These are phyloP conservation scores for Xanthorhoe designata DNA, from an alignment of 2,888 invertebrate species.

Conservation along the genomic window DNA sequence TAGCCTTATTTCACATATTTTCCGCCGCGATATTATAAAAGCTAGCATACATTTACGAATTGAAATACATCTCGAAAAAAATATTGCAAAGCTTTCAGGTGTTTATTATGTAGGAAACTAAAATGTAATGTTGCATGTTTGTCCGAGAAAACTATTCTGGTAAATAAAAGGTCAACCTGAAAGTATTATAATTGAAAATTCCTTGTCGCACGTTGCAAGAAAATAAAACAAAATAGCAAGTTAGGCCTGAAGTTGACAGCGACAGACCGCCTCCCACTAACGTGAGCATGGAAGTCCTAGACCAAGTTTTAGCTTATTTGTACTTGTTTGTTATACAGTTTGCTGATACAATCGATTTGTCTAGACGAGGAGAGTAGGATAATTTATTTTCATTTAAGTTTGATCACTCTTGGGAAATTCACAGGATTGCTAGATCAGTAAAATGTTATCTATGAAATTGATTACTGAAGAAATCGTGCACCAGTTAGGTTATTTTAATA, in stretches of 20 bases:
- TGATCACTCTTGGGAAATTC: neutral
- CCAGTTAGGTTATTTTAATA: neutral
- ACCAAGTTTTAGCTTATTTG: conserved; percentile 51
- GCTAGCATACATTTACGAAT: neutral
- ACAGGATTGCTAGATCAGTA: neutral
- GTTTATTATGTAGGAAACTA: neutral
- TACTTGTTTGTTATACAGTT: conserved; percentile 45
- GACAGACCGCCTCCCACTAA: conserved; percentile 56
- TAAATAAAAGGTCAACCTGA: conserved; percentile 2
- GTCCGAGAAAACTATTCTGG: conserved; percentile 5
- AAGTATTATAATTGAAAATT: conserved; percentile 34
- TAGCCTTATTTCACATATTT: neutral
- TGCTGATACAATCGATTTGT: conserved; percentile 45
- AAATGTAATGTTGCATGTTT: neutral
- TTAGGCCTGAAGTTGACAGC: conserved; percentile 75
- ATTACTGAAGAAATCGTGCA: neutral
- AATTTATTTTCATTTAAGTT: conserved; percentile 5
- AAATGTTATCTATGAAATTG: neutral
- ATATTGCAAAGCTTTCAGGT: neutral
- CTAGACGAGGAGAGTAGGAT: conserved; percentile 32
- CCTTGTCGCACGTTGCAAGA: conserved; percentile 51
- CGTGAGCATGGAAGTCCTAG: conserved; percentile 39
- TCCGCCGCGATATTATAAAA: neutral
- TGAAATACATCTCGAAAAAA: neutral
- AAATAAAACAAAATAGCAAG: conserved; percentile 62